Percentiles rank a stretch among this genome's conserved stretches.
Conservation (phyloP, 2,113 vertebrate species). For the Alligator sinensis region DNA sequence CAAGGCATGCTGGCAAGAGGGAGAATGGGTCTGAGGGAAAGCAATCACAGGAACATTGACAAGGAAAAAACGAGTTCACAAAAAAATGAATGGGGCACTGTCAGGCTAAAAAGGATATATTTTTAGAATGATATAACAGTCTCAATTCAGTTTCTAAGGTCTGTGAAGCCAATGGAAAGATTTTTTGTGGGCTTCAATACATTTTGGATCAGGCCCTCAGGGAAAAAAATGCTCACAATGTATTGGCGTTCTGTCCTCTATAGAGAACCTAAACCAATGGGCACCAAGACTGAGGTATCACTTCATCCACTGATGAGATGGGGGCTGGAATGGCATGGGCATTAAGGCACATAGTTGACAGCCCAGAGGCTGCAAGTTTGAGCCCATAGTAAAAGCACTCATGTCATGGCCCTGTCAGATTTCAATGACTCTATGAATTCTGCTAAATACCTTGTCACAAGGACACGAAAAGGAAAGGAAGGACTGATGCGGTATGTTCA, state of each 20-base stretch:
- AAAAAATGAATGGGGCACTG: background rate
- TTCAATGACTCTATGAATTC: too few species aligned
- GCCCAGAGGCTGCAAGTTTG: too few species aligned
- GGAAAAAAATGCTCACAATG: background rate
- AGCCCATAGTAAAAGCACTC: too few species aligned
- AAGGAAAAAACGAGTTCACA: constrained; percentile 27
- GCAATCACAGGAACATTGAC: constrained; percentile 26
- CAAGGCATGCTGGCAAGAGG: constrained; percentile 26
- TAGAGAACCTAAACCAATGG: background rate
- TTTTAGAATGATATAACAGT: constrained; percentile 1
- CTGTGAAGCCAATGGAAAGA: background rate
- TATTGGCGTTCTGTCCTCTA: background rate
- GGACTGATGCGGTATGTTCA: too few species aligned
- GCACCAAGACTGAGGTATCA: background rate
- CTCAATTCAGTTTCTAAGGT: background rate
- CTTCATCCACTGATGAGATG: background rate
- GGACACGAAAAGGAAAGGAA: too few species aligned
- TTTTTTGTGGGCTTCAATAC: background rate
- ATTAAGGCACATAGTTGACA: too few species aligned
- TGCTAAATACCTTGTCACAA: too few species aligned
- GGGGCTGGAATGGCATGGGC: background rate
- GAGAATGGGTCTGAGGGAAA: constrained; percentile 29
- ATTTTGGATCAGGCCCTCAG: background rate
- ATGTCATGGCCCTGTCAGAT: too few species aligned
- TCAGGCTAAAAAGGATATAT: background rate